These are phyloP conservation scores for Pachyuromys duprasi DNA, from an alignment of 2,797 vertebrate species.

Conservation along the genomic window DNA sequence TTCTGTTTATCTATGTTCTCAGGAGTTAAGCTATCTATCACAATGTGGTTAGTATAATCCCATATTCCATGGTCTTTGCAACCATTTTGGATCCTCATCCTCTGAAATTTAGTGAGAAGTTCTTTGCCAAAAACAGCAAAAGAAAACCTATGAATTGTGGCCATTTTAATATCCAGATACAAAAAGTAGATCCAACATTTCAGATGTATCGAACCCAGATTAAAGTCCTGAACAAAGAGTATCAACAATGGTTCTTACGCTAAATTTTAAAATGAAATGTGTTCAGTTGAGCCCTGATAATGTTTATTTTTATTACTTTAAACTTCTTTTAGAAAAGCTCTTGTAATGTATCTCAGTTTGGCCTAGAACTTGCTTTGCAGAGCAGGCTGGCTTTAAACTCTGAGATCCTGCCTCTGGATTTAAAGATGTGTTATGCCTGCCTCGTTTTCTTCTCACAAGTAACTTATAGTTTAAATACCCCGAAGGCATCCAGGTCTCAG, in stretches of 20 bases:
- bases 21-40: neutral
- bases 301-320: neutral
- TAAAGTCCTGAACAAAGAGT: neutral
- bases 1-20: neutral
- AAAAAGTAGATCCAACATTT: neutral
- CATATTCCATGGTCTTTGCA: neutral
- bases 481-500: neutral
- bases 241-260: neutral
- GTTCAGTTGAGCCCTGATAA: neutral
- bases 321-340: neutral
- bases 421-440: no score
- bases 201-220: neutral
- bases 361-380: neutral
- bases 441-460: slow-evolving; percentile 50
- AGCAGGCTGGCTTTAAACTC: neutral
- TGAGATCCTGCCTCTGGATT: neutral
- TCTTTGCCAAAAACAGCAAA: neutral
- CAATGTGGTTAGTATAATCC: neutral
- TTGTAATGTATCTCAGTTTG: neutral
- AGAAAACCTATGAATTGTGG: neutral
- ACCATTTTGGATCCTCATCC: neutral
- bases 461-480: slow-evolving; percentile 32
- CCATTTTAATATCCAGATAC: neutral
- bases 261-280: slow-evolving; percentile 42
- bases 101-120: slow-evolving; percentile 13